Base-by-base conservation (phyloP, 1,140 invertebrate genomes). In the Zelostemma sp. region DNA sequence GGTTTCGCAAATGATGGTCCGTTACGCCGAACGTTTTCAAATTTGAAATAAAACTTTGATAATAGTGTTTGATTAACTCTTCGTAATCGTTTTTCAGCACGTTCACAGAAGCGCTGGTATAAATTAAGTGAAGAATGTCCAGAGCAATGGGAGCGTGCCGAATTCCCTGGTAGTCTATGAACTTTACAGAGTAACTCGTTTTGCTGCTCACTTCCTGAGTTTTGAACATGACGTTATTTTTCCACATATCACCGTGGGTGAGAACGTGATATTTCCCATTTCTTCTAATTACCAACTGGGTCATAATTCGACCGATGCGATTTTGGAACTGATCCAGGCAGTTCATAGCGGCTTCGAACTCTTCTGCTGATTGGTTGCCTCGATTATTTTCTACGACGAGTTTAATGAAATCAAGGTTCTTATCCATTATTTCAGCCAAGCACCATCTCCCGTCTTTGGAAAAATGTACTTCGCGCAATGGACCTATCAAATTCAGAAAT, bases 201-300 rank as follows among this genome's bases (percentile, higher is more conserved):
- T 35, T n/a, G 0, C 72, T 51, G 1, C 47, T 49, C 1, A 55
- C 71, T 1, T 53, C 35, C 0, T 48, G 8, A 2, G 43, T 12
- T 14, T 82, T 77, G 25, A 83, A 85, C 6, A 85, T 49, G 3
- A 85, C 70, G 58, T 86, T 86, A 46, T 86, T 85, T 6, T 78
- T 78, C 84, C 84, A 86, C 5, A 74, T 48, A 51, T 87, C 86
- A 0, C 86, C 86, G 46, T 87, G 86, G 12, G 45, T 76, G 0
- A 86, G 41, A 0, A 83, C 73, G 31, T 78, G 53, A 21, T 78
- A 80, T 8, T 74, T 74, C 5, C 63, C 47, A 8, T 63, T 31
- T 1, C 19, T 47, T 9, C 12, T 12, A 0, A 76, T 31, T 1
- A 78, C 6, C 0, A 58, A 35, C 0, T 6, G 47, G 15, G 14